Conservation (phyloP, 2,113 vertebrate genomes). For the Cheilinus undulatus region DNA sequence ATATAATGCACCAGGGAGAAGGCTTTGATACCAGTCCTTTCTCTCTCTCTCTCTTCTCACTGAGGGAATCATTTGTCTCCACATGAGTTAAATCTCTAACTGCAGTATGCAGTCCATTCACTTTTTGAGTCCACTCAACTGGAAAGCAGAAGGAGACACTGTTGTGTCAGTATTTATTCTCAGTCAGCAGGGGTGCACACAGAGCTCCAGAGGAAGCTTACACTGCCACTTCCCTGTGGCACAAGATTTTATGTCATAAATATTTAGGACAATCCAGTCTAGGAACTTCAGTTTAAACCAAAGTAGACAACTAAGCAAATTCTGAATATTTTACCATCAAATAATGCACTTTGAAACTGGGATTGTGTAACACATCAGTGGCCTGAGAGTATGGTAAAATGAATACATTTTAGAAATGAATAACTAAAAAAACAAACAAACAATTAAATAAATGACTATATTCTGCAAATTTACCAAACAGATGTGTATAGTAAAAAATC, state of each 20-base stretch:
- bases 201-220: constrained; percentile 13
- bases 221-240: constrained; percentile 4
- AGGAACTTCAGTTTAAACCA: background rate
- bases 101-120: constrained; percentile 17
- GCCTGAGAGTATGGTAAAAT: too few relatives aligned
- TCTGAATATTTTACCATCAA: too few relatives aligned
- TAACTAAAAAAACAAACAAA: too few relatives aligned
- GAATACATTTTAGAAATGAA: too few relatives aligned
- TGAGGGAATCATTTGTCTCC: constrained; percentile 2
- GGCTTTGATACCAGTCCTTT: background rate
- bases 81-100: background rate
- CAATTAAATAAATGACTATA: background rate
- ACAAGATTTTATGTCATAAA: background rate
- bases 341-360: too few relatives aligned
- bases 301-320: too few relatives aligned
- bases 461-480: background rate
- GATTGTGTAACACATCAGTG: too few relatives aligned
- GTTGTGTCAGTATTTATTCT: constrained; percentile 27
- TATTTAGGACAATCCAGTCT: background rate
- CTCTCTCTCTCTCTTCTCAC: background rate
- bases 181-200: constrained; percentile 14
- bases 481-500: background rate
- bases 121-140: constrained; percentile 25
- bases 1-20: background rate
- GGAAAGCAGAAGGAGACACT: constrained; percentile 23